Conservation (phyloP, 2,888 invertebrate genomes). For the Atherix ibis region DNA sequence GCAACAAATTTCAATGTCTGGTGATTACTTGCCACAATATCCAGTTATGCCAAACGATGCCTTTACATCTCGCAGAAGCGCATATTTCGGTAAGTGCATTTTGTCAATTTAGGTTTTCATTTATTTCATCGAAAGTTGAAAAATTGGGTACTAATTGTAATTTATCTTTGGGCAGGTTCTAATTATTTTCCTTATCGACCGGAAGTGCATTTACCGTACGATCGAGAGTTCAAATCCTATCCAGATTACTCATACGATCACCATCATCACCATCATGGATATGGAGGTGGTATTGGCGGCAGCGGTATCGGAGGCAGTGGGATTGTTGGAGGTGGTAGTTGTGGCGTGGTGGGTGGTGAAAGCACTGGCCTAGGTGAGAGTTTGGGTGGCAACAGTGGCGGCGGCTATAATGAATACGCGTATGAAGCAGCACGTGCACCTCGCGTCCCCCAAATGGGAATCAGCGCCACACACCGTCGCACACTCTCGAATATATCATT, state of each 20-base stretch:
- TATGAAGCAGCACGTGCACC: conserved; percentile 20
- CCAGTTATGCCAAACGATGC: conserved; percentile 27
- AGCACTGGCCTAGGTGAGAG: too few species aligned
- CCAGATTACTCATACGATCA: conserved; percentile 30
- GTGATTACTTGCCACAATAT: conserved; percentile 23
- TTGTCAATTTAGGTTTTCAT: background rate
- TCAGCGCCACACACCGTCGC: conserved; percentile 44
- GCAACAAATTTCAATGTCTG: conserved; percentile 21
- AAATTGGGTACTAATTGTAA: background rate
- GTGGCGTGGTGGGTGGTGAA: too few species aligned
- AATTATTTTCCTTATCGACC: conserved; percentile 32
- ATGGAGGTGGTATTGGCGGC: too few species aligned
- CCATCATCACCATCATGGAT: conserved; percentile 21
- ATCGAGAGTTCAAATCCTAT: conserved; percentile 31
- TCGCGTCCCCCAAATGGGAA: conserved; percentile 31
- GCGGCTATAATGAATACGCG: too few species aligned
- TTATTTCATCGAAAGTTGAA: background rate
- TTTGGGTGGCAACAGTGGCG: too few species aligned
- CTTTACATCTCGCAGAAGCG: conserved; percentile 22
- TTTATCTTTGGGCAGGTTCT: conserved; percentile 20
- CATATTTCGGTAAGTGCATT: conserved; percentile 26
- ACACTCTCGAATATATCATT: conserved; percentile 62
- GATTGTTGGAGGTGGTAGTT: too few species aligned
- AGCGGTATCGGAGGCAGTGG: too few species aligned
- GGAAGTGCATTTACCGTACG: conserved; percentile 25